Evolutionary conservation across 1,140 invertebrate species (phyloP), one percentile per base, ranked within the genome.

Genomic region (Bombus terrestris): DNA sequence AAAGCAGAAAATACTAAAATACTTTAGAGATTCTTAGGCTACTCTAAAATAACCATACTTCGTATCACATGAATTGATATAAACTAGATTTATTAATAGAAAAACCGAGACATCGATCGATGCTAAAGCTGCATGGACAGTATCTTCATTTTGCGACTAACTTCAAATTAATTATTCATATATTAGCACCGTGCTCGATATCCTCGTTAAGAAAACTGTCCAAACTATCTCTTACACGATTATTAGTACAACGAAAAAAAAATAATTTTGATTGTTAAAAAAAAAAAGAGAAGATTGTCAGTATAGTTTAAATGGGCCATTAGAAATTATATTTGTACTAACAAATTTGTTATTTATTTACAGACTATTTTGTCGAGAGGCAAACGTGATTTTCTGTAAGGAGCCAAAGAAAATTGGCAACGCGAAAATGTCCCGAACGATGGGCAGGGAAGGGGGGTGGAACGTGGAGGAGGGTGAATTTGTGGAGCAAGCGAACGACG

Each of bases 41-140:
- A 13, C 35, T 12, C 37, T 68, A 81, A 59, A 72, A 81, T 81
- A 81, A 53, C n/a, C 43, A 13, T 18, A 75, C 37, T 13, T 25
- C 12, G 39, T 79, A 79, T 79, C 68, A 71, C 53, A n/a, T 37
- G 22, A 71, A 84, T 84, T 57, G 66, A 79, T 72, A 72, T 62
- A 84, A 84, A 62, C 69, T 79, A 62, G 35, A 79, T 68, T 71
- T 84, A 84, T 84, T 84, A 84, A 84, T 84, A 84, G 83, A 72
- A 41, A 72, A 84, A 72, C 83, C 37, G 75, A 59, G 75, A 79
- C 25, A 62, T n/a, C 76, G 83, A 84, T 84, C 83, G 76, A 80
- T 72, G 69, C 66, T 57, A n/a, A 47, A 59, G 25, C 53, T 28
- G 57, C 25, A 59, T 15, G 39, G 32, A 47, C 35, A 32, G 43